A percentile compares a stretch with the other conserved stretches of the same genome.
Evolutionary conservation across 2,797 vertebrate species (phyloP).

Genomic region (Acropternis orthonyx): DNA sequence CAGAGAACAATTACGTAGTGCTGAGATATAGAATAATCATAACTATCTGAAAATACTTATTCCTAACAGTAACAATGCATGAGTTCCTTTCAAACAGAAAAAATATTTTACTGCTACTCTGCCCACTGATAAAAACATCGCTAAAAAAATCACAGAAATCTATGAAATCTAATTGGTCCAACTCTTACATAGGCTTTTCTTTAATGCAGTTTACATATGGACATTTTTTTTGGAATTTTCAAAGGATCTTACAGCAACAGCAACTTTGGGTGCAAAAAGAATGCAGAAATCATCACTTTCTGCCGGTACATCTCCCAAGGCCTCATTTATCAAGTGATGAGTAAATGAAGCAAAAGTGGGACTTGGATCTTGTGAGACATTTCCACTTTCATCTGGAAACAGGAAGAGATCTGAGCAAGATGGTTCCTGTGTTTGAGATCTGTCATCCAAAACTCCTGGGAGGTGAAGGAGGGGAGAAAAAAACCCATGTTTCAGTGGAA

Average conservation of each 20-base stretch:
- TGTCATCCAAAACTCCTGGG: constrained; percentile 81
- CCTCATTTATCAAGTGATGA: constrained; percentile 86
- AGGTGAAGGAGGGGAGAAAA: not conserved
- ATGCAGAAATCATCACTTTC: constrained; percentile 97
- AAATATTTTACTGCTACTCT: not conserved
- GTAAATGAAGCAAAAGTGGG: constrained; percentile 83
- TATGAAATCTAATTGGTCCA: not conserved
- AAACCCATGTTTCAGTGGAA: not conserved
- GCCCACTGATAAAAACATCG: not conserved
- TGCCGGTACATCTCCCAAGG: constrained; percentile 75
- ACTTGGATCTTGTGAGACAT: constrained; percentile 84
- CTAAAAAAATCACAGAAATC: not conserved
- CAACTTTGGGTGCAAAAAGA: constrained; percentile 89
- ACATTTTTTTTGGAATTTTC: not conserved
- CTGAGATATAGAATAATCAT: not conserved
- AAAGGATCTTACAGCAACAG: constrained; percentile 79
- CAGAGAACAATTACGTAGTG: not conserved
- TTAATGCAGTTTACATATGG: not conserved
- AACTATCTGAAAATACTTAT: not conserved
- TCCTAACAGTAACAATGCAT: not conserved
- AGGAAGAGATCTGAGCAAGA: constrained; percentile 95
- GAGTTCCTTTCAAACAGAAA: not conserved
- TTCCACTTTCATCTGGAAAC: constrained; percentile 96
- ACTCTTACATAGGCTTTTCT: not conserved
- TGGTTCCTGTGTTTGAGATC: constrained; percentile 80